Percentiles rank a stretch among this genome's conserved stretches.
Conservation (phyloP, 64 coral and sea anemone species). For the Stichodactyla mertensii region DNA sequence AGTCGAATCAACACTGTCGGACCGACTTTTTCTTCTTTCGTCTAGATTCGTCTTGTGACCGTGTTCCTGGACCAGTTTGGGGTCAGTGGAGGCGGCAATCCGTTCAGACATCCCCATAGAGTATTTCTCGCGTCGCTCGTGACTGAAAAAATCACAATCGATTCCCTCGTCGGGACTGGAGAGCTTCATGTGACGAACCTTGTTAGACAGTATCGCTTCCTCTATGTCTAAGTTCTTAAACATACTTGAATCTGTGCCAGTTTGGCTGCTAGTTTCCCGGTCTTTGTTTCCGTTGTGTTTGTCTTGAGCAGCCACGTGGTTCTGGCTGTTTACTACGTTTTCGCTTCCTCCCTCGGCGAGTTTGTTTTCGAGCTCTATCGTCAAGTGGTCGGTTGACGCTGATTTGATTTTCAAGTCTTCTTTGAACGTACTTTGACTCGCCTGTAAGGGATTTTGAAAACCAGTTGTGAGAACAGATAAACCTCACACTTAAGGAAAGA, state of each 20-base stretch:
- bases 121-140: constrained; percentile 7
- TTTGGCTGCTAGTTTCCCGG: neutral
- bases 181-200: neutral
- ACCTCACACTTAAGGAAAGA: neutral
- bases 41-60: constrained; percentile 12
- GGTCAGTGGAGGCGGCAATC: constrained; percentile 10
- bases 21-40: constrained; percentile 11
- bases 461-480: neutral
- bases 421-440: neutral
- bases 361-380: neutral
- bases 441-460: constrained; percentile 1
- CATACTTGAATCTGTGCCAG: neutral
- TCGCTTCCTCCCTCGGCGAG: neutral
- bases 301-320: neutral
- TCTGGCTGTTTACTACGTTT: neutral
- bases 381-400: constrained; percentile 5
- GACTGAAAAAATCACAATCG: constrained; percentile 1
- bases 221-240: neutral
- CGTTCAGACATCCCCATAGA: neutral
- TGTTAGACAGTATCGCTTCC: neutral
- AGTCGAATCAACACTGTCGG: neutral
- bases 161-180: constrained; percentile 20
- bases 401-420: neutral
- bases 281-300: constrained; percentile 1
- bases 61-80: constrained; percentile 18